Percentiles rank a stretch among this genome's conserved stretches.
Conservation (phyloP, 2,888 invertebrate genomes). For the Pterostichus niger region DNA sequence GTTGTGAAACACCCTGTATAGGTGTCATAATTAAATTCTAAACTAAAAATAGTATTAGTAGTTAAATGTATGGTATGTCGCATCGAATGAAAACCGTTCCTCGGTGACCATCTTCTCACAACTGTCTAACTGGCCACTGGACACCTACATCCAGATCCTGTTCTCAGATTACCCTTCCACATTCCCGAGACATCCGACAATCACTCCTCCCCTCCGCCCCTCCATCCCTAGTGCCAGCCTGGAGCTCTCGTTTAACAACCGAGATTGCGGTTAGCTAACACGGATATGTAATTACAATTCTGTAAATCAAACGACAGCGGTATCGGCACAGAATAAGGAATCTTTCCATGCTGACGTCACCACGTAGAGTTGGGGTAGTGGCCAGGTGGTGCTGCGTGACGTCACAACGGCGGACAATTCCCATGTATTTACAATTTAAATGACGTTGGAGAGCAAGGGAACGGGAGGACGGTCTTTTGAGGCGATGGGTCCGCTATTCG, state of each 20-base stretch:
- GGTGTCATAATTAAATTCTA: too few species aligned
- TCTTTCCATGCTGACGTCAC: background rate
- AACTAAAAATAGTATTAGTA: too few species aligned
- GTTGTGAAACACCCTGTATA: too few species aligned
- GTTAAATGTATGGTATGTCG: too few species aligned
- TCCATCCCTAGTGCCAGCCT: background rate
- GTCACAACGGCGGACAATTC: conserved; percentile 43
- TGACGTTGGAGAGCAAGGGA: conserved; percentile 41
- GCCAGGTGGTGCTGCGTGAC: conserved; percentile 30
- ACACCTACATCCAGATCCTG: too few species aligned
- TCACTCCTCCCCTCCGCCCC: background rate
- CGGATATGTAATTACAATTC: conserved; percentile 45
- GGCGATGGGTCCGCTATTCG: background rate
- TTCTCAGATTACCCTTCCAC: background rate
- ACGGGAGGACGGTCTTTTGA: background rate
- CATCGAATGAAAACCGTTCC: too few species aligned
- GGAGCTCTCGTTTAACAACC: background rate
- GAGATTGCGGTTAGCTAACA: conserved; percentile 4
- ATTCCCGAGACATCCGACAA: background rate
- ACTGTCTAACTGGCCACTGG: too few species aligned
- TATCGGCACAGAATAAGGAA: background rate
- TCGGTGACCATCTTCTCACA: too few species aligned
- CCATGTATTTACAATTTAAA: conserved; percentile 59
- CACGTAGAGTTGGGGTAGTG: background rate
- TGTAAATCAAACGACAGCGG: conserved; percentile 31